Conservation (phyloP, 1,140 invertebrate species). For the Araneus ventricosus region DNA sequence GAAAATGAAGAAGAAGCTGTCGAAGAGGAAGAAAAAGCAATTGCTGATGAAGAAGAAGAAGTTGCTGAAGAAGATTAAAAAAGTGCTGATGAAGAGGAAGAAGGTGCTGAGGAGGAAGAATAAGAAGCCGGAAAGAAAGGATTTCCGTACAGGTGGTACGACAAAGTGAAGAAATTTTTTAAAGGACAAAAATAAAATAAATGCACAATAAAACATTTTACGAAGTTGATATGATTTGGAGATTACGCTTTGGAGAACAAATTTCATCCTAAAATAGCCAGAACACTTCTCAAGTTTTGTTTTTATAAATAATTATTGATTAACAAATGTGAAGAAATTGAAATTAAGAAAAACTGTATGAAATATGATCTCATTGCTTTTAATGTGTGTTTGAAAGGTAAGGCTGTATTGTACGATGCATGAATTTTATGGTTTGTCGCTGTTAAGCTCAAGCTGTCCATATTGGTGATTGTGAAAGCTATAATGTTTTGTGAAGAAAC, state of each 20-base stretch:
- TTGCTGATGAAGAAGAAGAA: neutral
- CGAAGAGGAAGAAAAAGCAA: neutral
- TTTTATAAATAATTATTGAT: no score
- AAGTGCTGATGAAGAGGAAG: neutral
- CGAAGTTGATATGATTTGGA: neutral
- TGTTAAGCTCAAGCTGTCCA: no score
- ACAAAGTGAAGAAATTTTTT: slow-evolving; percentile 15
- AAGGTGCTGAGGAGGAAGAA: neutral
- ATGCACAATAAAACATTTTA: neutral
- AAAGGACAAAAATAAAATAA: neutral
- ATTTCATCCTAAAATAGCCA: no score
- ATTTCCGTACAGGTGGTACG: neutral
- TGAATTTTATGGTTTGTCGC: no score
- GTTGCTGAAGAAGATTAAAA: neutral
- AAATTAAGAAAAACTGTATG: no score
- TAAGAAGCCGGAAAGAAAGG: neutral
- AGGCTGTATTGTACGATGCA: no score
- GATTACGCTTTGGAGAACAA: neutral
- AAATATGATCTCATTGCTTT: no score
- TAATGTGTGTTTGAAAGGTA: no score
- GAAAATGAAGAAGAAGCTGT: neutral
- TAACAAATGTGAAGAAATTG: no score
- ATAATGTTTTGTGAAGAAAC: no score
- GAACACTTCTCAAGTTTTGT: no score
- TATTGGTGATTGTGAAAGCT: no score